Percentiles rank a stretch among this genome's conserved stretches.
Conservation (phyloP, 2,113 vertebrate genomes). For the Malurus melanocephalus region DNA sequence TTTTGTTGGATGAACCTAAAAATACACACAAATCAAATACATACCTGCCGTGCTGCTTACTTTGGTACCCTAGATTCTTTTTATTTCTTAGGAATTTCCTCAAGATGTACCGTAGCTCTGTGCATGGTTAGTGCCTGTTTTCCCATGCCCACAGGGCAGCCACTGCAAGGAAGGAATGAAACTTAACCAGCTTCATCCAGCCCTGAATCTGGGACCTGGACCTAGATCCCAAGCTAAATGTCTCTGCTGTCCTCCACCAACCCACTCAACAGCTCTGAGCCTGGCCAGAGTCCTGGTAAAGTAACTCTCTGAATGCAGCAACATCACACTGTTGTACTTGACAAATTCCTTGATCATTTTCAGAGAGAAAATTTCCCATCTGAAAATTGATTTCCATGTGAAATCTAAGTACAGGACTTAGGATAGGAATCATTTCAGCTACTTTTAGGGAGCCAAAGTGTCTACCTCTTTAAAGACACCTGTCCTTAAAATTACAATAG, state of each 20-base stretch:
- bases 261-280: neutral
- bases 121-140: neutral
- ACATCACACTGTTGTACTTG: rapidly evolving
- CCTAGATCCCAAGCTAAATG: too few relatives aligned
- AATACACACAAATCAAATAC: neutral
- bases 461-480: neutral
- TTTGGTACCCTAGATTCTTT: neutral
- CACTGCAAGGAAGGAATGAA: neutral
- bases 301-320: neutral
- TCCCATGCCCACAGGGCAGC: neutral
- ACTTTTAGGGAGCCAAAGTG: neutral
- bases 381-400: neutral
- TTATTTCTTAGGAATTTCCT: neutral
- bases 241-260: neutral
- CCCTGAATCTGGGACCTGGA: neutral
- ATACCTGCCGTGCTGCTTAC: neutral
- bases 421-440: neutral
- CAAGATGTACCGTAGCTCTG: neutral
- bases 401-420: neutral
- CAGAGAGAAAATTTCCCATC: neutral
- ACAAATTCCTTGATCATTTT: neutral
- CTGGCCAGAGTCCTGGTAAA: neutral
- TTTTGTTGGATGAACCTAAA: neutral
- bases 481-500: neutral
- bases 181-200: neutral